phyloP scores from a whole-genome alignment of 2,113 vertebrate species.

The Bostrychus sinensis region DNA sequence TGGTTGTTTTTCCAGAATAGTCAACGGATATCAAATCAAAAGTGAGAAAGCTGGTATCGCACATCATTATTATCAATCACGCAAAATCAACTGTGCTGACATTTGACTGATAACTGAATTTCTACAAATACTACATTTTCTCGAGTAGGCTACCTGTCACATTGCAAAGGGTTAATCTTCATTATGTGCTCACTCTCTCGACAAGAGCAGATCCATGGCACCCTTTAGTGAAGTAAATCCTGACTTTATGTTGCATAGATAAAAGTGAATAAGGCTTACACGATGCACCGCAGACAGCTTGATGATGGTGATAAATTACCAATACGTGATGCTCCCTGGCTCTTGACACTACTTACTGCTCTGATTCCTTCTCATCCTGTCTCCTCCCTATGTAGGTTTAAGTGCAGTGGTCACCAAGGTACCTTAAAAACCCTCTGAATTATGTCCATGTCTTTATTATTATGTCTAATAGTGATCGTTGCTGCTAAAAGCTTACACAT shows the following conservation, averaged over 20 bases:
- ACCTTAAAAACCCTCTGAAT: slow-evolving; percentile 7
- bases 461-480: not conserved
- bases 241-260: slow-evolving; percentile 3
- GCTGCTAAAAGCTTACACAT: slow-evolving; percentile 1
- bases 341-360: slow-evolving; percentile 9
- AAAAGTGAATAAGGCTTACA: slow-evolving; percentile 25
- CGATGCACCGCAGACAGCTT: slow-evolving; percentile 7
- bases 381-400: not conserved
- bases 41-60: too few species aligned
- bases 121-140: too few species aligned
- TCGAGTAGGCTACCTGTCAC: too few species aligned
- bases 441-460: not conserved
- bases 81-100: too few species aligned
- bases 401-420: slow-evolving; percentile 6
- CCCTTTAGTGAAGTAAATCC: slow-evolving; percentile 2
- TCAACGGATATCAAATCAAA: too few species aligned
- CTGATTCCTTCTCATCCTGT: slow-evolving; percentile 4
- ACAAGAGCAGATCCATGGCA: not conserved
- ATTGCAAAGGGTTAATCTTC: too few species aligned
- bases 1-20: too few species aligned
- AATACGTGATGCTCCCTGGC: slow-evolving; percentile 15
- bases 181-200: not conserved
- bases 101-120: too few species aligned
- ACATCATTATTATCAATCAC: too few species aligned
- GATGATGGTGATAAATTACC: slow-evolving; percentile 26